Evolutionary conservation across 2,113 vertebrate species (phyloP), one percentile per base, ranked within the genome.

Genomic region (Caranx ignobilis): DNA sequence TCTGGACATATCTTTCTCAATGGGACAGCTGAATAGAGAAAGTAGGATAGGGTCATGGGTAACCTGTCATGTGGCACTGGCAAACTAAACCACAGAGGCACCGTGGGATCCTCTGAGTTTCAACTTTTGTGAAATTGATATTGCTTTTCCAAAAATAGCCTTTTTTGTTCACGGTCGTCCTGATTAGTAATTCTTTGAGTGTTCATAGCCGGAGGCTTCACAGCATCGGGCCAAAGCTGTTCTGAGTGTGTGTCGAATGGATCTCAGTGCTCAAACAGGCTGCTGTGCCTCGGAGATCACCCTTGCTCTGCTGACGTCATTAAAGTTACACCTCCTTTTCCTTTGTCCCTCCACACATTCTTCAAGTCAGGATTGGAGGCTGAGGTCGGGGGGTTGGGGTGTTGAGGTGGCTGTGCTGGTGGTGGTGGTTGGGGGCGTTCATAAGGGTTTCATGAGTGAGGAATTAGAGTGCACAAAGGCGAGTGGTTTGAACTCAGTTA

Each of bases 311-410:
- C 78, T 84, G 84, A 85, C 65, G 88, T 90, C 85, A 89, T 77
- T 32, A 61, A 45, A 74, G 52, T 26, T 48, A 75, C 54, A 72
- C 73, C 76, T 79, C 61, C 69, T 45, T 72, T 52, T 34, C 67
- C 77, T 91, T 87, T 83, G 87, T 87, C 79, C 59, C 77, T 63
- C 31, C 31, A 5, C 72, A 77, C 85, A 88, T 88, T 86, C 71
- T 84, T 87, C 60, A 64, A 6, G 5, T 81, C 66, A 76, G 62
- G 41, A 66, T 63, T 35, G 6, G 61, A 68, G 66, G 60, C 59
- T 2, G 21, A 71, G 61, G 64, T 54, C 43, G 19, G 78, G 73
- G 84, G 48, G 54, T 18, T 34, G 55, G 66, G 43, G 26, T n/a
- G 66, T 73, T 32, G 26, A n/a, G 57, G 71, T 59, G 52, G 21